Percentiles rank a stretch among this genome's conserved stretches.
These are phyloP conservation scores for Montipora efflorescens DNA, from an alignment of 64 coral and sea anemone species.

Conservation along the genomic window DNA sequence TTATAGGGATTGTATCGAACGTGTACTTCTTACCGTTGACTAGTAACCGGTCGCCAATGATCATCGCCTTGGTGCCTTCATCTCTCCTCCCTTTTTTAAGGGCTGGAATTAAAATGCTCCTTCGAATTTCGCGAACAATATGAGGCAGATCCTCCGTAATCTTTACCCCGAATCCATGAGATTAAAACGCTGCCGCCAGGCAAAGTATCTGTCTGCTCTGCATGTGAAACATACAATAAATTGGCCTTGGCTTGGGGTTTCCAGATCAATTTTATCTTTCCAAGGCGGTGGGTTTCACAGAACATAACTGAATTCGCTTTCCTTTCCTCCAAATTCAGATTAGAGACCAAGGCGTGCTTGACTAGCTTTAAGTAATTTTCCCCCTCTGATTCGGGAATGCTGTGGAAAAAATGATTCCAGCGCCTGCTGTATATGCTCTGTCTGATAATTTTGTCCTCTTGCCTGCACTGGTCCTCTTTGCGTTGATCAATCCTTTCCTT, in stretches of 20 bases:
- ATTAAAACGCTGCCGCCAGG: no score
- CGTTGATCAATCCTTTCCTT: background rate
- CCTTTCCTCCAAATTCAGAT: no score
- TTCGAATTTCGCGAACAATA: background rate
- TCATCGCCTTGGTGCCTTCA: background rate
- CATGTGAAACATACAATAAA: no score
- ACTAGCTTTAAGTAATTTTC: background rate
- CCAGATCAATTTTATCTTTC: no score
- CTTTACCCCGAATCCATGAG: background rate
- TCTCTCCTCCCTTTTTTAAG: background rate
- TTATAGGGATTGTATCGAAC: background rate
- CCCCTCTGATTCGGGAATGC: background rate
- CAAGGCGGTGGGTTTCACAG: no score
- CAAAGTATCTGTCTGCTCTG: no score
- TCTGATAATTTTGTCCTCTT: background rate
- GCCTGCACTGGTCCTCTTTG: background rate
- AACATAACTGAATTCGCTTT: no score
- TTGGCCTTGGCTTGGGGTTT: no score
- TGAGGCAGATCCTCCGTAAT: background rate
- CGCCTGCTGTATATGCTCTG: background rate
- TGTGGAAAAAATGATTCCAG: background rate
- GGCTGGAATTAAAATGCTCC: background rate
- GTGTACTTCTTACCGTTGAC: background rate
- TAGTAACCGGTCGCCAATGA: background rate
- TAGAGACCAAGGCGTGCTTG: no score